Conservation (phyloP, 1,140 invertebrate species). For the Scaptomyza pallida region DNA sequence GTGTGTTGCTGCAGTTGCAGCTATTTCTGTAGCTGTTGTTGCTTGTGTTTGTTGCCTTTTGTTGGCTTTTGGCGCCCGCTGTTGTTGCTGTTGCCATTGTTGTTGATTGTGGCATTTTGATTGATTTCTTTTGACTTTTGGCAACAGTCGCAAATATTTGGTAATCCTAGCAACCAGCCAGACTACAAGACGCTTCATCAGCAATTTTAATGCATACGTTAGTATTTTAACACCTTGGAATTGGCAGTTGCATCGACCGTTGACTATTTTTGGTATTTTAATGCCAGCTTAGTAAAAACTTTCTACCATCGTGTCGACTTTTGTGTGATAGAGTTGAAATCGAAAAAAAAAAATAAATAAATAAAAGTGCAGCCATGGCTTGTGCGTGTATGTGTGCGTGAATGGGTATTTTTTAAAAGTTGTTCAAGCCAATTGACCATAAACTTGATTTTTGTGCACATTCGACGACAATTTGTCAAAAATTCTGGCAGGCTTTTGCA, state of each 20-base stretch:
- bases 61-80: slow-evolving; percentile 43
- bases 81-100: slow-evolving; percentile 47
- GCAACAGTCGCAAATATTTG: slow-evolving; percentile 78
- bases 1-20: slow-evolving; percentile 43
- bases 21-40: slow-evolving; percentile 14
- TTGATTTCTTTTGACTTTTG: slow-evolving; percentile 82
- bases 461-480: slow-evolving; percentile 77
- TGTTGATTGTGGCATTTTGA: slow-evolving; percentile 82
- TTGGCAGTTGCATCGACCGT: slow-evolving; percentile 47
- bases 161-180: slow-evolving; percentile 65
- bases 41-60: slow-evolving; percentile 15
- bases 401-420: slow-evolving; percentile 30
- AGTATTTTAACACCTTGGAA: slow-evolving; percentile 72
- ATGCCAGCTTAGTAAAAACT: slow-evolving; percentile 59
- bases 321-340: slow-evolving; percentile 27
- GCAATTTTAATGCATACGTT: slow-evolving; percentile 75
- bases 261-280: slow-evolving; percentile 71
- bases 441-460: slow-evolving; percentile 79
- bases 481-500: slow-evolving; percentile 74
- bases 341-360: neutral
- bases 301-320: slow-evolving; percentile 48
- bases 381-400: neutral
- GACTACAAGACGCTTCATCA: slow-evolving; percentile 73
- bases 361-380: too few relatives aligned
- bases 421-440: slow-evolving; percentile 66